Evolutionary conservation across 1,140 invertebrate species (phyloP), one percentile per base, ranked within the genome.

Genomic region (Drosophila oshimai): DNA sequence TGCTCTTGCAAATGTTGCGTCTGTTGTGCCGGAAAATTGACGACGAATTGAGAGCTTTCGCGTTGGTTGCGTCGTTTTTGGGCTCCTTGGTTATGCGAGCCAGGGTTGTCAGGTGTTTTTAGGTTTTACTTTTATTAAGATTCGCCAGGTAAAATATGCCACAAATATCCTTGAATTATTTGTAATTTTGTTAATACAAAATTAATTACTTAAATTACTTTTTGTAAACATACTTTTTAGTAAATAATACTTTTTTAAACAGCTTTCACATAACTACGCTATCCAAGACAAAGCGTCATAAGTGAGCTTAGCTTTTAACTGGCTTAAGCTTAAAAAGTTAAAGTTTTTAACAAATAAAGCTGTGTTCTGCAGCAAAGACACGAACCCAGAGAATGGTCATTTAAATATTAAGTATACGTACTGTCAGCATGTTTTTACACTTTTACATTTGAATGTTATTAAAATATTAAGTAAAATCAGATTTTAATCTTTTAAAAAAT

Each of bases 1-100:
- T 60, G 36, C 61, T 78, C 60, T 58, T 41, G 81, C 72, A 81
- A 70, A 67, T 79, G 57, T 87, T 88, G 76, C 78, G 88, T 90
- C 89, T 90, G 80, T 90, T 90, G 69, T 90, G 89, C 89, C 89
- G 89, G 89, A 90, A 90, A 90, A 90, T 89, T 89, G 70, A 87
- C 89, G 78, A 90, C 84, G 68, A 83, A 87, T 89, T 83, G 72
- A 73, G 68, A 90, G 89, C 88, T 89, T 86, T 84, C 47, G 50
- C 58, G 28, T 83, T 24, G 39, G 46, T 39, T 73, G 65, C 50
- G 55, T 69, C 75, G 68, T 75, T 65, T 61, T 65, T 10, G 47
- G 61, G 39, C 62, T 72, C 68, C 68, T 72, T 72, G 39, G 67
- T 31, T 31, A 61, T 71, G 31, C 4, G n/a, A n/a, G 2, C n/a